Base-by-base conservation (phyloP, 2,888 invertebrate genomes). In the Dilophus febrilis region DNA sequence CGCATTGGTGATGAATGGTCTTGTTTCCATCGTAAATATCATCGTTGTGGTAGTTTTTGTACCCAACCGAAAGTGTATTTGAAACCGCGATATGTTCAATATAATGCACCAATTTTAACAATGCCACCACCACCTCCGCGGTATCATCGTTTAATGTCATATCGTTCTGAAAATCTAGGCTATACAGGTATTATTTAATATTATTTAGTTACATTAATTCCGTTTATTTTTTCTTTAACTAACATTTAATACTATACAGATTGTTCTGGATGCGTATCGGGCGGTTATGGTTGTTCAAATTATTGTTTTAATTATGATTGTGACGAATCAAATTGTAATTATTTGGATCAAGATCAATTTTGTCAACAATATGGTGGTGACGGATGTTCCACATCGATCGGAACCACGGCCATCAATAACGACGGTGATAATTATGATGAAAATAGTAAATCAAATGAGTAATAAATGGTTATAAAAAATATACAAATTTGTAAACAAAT, bases 31-130 rank as follows among this genome's bases (percentile, higher is more conserved):
- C 49, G 46, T 7, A 48, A 47, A 5, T 49, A 47, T 30, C 45
- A 48, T 12, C 48, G 48, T 8, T 58, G 58, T 30, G 55, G 56
- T 5, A 40, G 44, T 3, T 42, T 55, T 31, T 58, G 58, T 33
- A 47, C 46, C 11, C 47, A 51, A 2, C 46, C 48, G 4, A 46
- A 48, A 10, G 45, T 58, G 22, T 49, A 51, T n/a, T 45, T 58
- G 2, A 48, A 16, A 12, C 49, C 57, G 10, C 8, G 16, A 6
- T 31, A n/a, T 26, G 37, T 40, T 3, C 19, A 37, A 10, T 35
- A 40, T 14, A 19, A 17, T 2, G 10, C 22, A 17, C 35, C 12
- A 13, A 27, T 38, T 12, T 10, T 38, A 13, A 37, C 40, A 3
- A 43, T 43, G 40, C 43, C 43, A 35, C 42, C 42, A 30, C 29